A percentile compares a stretch with the other conserved stretches of the same genome.
Conservation (phyloP, 2,113 vertebrate species). For the Erythrocercus mccallii region DNA sequence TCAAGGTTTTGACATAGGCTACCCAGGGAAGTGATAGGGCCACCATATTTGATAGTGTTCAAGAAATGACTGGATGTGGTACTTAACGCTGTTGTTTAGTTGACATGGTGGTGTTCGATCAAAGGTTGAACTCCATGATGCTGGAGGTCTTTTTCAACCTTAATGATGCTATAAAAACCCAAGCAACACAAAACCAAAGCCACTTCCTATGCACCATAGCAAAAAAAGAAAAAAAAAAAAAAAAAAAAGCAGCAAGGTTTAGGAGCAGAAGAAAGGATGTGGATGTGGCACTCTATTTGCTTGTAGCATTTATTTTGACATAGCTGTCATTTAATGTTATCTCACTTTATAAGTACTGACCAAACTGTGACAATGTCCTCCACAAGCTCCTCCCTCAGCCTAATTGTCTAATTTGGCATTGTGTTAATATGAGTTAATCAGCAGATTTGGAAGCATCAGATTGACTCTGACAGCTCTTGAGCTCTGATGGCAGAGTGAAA, state of each 20-base stretch:
- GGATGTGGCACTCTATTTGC: background rate
- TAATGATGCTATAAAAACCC: background rate
- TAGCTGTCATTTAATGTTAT: background rate
- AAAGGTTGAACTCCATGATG: background rate
- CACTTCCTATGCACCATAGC: rapidly evolving
- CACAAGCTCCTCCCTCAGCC: background rate
- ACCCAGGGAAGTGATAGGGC: background rate
- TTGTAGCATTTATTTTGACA: background rate
- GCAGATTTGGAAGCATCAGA: background rate
- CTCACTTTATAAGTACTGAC: background rate
- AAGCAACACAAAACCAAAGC: background rate
- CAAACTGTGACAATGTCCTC: background rate
- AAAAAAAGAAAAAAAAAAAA: background rate
- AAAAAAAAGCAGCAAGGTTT: background rate
- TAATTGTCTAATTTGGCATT: background rate
- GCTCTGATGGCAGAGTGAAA: background rate
- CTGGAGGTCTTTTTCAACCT: background rate
- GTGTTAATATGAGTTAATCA: background rate
- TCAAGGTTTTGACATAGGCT: background rate
- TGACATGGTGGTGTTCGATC: rapidly evolving
- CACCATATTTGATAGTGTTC: background rate
- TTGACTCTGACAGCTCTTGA: background rate
- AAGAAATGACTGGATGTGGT: background rate
- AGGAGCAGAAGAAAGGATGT: background rate
- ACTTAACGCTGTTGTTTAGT: background rate